These are phyloP conservation scores for Gymnodraco acuticeps DNA, from an alignment of 2,797 vertebrate species.

Conservation along the genomic window DNA sequence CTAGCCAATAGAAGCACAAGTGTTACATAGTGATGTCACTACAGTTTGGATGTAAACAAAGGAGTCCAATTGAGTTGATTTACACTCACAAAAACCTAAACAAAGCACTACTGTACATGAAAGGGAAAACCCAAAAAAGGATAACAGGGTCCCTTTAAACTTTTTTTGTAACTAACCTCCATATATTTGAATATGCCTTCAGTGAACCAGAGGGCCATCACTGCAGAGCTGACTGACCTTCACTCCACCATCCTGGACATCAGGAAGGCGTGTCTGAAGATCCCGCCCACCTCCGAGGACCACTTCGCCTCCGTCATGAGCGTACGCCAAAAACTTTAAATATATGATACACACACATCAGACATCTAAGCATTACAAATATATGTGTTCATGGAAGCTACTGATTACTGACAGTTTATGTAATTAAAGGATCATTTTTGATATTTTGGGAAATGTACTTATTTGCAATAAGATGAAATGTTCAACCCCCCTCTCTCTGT, in stretches of 20 bases:
- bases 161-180: neutral
- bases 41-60: too few relatives aligned
- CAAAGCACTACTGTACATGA: too few relatives aligned
- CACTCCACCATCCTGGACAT: constrained; percentile 94
- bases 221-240: constrained; percentile 92
- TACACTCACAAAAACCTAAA: too few relatives aligned
- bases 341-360: neutral
- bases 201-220: constrained; percentile 95
- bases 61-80: too few relatives aligned
- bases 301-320: constrained; percentile 93
- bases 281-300: constrained; percentile 90
- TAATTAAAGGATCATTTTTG: too few relatives aligned
- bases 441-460: too few relatives aligned
- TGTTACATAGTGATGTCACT: too few relatives aligned
- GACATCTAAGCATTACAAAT: neutral
- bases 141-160: too few relatives aligned
- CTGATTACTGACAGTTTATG: too few relatives aligned
- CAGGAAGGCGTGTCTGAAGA: constrained; percentile 90
- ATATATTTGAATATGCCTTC: neutral
- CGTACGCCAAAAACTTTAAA: constrained; percentile 84
- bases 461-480: neutral
- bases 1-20: too few relatives aligned
- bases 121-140: too few relatives aligned
- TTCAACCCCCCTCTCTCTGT: neutral
- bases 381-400: too few relatives aligned